Evolutionary conservation across 2,888 invertebrate species (phyloP).

Genomic region (Drosophila neotestacea): DNA sequence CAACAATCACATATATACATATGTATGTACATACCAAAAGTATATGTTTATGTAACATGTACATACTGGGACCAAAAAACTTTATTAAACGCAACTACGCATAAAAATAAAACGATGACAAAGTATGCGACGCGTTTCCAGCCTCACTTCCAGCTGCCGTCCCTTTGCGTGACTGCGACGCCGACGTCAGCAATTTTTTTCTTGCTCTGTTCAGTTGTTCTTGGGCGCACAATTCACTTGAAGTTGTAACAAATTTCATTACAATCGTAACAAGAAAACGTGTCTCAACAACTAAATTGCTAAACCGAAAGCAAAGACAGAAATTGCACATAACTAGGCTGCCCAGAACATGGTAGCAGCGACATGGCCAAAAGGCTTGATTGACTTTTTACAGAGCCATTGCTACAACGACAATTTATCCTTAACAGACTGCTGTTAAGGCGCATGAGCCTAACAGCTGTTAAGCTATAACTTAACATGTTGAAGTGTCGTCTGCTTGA

Average conservation of each 20-base stretch:
- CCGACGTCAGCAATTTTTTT: slow-evolving; percentile 49
- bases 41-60: background rate
- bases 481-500: slow-evolving; percentile 23
- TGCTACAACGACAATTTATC: slow-evolving; percentile 10
- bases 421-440: slow-evolving; percentile 35
- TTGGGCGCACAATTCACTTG: slow-evolving; percentile 68
- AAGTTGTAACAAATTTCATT: slow-evolving; percentile 79
- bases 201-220: background rate
- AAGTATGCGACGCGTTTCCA: slow-evolving; percentile 69
- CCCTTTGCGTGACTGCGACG: slow-evolving; percentile 54
- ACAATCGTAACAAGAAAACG: slow-evolving; percentile 79
- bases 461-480: slow-evolving; percentile 27
- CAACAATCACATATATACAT: background rate
- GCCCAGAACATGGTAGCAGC: slow-evolving; percentile 17
- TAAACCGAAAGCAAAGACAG: slow-evolving; percentile 54
- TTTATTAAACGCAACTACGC: slow-evolving; percentile 81
- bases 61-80: slow-evolving; percentile 54
- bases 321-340: slow-evolving; percentile 59
- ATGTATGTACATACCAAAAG: background rate
- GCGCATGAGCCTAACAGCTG: slow-evolving; percentile 6
- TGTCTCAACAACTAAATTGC: slow-evolving; percentile 79
- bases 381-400: slow-evolving; percentile 55
- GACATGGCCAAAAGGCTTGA: slow-evolving; percentile 61
- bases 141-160: slow-evolving; percentile 44
- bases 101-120: slow-evolving; percentile 79